Evolutionary conservation across 2,797 vertebrate species (phyloP).

Genomic region (Galagoides demidoff): DNA sequence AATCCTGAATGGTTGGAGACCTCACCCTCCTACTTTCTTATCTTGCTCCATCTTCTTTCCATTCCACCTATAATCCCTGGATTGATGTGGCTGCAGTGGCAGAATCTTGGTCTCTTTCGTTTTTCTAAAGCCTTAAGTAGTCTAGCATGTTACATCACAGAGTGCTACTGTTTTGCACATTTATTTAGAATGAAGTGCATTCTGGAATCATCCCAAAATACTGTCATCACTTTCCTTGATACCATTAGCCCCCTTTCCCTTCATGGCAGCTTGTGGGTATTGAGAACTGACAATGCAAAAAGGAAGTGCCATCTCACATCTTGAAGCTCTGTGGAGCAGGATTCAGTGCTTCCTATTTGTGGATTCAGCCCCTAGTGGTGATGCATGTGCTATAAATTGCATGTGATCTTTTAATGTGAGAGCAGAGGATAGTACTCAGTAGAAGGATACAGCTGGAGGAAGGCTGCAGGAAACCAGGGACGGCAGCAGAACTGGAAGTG

Average conservation of each 20-base stretch:
- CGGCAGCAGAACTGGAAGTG: background rate
- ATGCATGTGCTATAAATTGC: background rate
- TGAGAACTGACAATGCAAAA: background rate
- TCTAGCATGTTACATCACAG: background rate
- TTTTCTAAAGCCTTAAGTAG: constrained; percentile 31
- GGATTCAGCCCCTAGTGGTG: background rate
- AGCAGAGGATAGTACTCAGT: background rate
- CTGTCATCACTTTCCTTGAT: background rate
- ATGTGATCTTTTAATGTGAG: constrained; percentile 13
- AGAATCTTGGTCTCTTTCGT: constrained; percentile 3
- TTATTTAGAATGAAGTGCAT: constrained; percentile 28
- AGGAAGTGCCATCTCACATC: background rate
- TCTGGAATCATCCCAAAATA: constrained; percentile 2
- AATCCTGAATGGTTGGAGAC: constrained; percentile 38
- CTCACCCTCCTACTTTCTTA: background rate
- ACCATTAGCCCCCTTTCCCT: background rate
- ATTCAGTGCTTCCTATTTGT: constrained; percentile 43
- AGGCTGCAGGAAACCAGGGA: background rate
- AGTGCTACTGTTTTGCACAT: background rate
- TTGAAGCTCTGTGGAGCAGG: background rate
- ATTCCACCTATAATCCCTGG: constrained; percentile 3
- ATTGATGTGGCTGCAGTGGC: background rate
- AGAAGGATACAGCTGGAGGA: background rate
- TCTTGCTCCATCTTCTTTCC: background rate
- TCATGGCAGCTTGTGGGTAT: background rate